These are phyloP conservation scores for Eonycteris spelaea DNA, from an alignment of 2,113 vertebrate genomes.

Conservation along the genomic window DNA sequence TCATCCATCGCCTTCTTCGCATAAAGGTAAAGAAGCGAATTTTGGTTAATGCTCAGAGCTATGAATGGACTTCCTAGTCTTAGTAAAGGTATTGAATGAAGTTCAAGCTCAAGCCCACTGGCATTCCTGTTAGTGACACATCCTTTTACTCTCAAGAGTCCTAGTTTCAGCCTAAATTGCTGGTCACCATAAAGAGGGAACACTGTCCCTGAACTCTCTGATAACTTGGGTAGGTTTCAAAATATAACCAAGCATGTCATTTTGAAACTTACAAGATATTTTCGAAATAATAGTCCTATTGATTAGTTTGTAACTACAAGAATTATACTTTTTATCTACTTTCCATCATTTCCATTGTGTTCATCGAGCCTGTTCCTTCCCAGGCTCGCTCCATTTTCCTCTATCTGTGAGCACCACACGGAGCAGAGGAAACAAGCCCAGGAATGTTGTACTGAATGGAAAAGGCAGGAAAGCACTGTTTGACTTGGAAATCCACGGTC, in stretches of 20 bases:
- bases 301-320: background rate
- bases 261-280: background rate
- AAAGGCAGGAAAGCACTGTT: slow-evolving; percentile 44
- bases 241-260: background rate
- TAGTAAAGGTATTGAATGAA: background rate
- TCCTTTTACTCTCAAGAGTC: background rate
- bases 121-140: background rate
- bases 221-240: background rate
- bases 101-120: background rate
- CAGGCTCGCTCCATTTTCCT: background rate
- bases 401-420: background rate
- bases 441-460: background rate
- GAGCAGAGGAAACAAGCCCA: background rate
- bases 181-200: background rate
- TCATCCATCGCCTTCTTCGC: background rate
- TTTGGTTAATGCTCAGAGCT: background rate
- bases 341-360: background rate
- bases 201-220: background rate
- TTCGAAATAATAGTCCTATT: background rate
- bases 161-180: background rate
- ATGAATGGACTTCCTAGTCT: background rate
- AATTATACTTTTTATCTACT: background rate
- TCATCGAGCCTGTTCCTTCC: background rate
- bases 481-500: background rate
- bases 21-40: background rate